Conservation (phyloP, 1,140 invertebrate genomes). For the Bradysia coprophila region DNA sequence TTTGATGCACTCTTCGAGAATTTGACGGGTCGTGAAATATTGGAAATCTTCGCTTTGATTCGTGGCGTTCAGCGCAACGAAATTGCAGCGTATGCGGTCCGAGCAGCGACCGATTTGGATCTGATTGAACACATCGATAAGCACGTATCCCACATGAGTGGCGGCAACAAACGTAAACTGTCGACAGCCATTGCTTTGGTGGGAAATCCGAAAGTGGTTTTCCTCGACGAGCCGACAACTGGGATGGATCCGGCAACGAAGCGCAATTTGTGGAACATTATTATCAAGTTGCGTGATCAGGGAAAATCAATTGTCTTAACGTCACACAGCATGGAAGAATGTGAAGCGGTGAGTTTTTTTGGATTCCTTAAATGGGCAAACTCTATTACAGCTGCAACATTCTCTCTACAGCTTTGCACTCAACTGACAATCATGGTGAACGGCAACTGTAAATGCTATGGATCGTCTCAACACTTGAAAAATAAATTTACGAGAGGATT, state of each 20-base stretch:
- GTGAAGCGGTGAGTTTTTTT: too few relatives aligned
- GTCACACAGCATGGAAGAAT: too few relatives aligned
- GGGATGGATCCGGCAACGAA: slow-evolving; percentile 73
- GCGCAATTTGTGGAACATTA: slow-evolving; percentile 57
- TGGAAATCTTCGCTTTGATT: slow-evolving; percentile 55
- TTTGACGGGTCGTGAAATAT: slow-evolving; percentile 59
- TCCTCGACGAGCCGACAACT: slow-evolving; percentile 55
- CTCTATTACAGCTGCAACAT: too few relatives aligned
- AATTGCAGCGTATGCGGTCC: slow-evolving; percentile 20
- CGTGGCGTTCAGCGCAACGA: slow-evolving; percentile 40
- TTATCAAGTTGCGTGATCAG: slow-evolving; percentile 33
- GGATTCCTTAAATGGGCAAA: too few relatives aligned
- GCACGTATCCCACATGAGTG: slow-evolving; percentile 47
- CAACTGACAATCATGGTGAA: slow-evolving; percentile 75
- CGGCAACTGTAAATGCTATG: slow-evolving; percentile 55
- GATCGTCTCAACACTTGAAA: slow-evolving; percentile 48
- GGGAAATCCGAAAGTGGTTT: slow-evolving; percentile 69
- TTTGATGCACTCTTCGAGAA: slow-evolving; percentile 67
- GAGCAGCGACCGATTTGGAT: slow-evolving; percentile 24
- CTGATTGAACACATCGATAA: slow-evolving; percentile 27
- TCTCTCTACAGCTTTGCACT: slow-evolving; percentile 67
- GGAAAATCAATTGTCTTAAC: slow-evolving; percentile 58
- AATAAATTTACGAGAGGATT: slow-evolving; percentile 51
- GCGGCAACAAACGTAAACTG: slow-evolving; percentile 89
- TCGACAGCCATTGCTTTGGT: slow-evolving; percentile 83